These are phyloP conservation scores for Crossocerus cetratus DNA, from an alignment of 2,888 invertebrate genomes.

Conservation along the genomic window DNA sequence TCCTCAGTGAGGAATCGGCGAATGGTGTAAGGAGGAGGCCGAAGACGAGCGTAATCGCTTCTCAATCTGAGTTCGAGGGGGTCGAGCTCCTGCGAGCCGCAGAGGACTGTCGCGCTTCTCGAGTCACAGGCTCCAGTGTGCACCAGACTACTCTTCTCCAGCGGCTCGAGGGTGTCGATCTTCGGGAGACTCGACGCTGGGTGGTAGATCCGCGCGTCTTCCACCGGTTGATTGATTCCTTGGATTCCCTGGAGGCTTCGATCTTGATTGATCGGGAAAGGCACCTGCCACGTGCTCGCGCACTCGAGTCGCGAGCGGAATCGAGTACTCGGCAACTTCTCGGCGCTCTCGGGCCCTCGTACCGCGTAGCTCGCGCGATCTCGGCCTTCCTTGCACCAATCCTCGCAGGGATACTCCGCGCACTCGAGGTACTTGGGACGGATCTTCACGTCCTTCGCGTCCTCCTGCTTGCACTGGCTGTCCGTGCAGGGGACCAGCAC, in stretches of 20 bases:
- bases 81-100: not conserved
- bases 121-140: not conserved
- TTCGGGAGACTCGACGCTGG: not conserved
- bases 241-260: slow-evolving; percentile 5
- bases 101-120: not conserved
- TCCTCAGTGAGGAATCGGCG: not conserved
- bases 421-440: slow-evolving; percentile 60
- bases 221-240: slow-evolving; percentile 6
- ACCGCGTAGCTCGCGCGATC: no score
- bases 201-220: slow-evolving; percentile 20
- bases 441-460: slow-evolving; percentile 61
- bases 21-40: not conserved
- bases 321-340: no score
- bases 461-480: slow-evolving; percentile 57
- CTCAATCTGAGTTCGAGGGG: not conserved
- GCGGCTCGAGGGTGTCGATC: slow-evolving; percentile 11
- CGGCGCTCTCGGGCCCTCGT: no score
- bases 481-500: slow-evolving; percentile 37
- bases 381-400: slow-evolving; percentile 33
- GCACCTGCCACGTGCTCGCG: slow-evolving; percentile 39
- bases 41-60: not conserved
- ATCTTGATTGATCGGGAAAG: slow-evolving; percentile 27
- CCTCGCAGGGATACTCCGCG: slow-evolving; percentile 61
- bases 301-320: slow-evolving; percentile 31
- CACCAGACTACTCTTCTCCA: not conserved